Evolutionary conservation across 2,888 invertebrate species (phyloP), one percentile per base, ranked within the genome.

Genomic region (Drosophila peninsularis): DNA sequence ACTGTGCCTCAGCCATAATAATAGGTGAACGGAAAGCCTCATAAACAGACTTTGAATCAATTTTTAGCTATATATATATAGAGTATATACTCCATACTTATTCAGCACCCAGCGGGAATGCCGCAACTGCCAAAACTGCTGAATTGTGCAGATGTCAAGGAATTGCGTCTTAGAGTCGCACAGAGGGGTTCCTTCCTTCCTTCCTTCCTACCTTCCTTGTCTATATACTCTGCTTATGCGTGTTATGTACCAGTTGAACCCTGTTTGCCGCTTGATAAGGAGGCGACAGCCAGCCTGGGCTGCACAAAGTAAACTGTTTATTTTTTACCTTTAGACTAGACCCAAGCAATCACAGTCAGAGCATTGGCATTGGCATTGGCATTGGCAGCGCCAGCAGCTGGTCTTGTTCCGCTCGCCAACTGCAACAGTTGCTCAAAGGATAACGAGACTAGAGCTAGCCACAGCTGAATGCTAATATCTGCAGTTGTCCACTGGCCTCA

Each of bases 241-340:
- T 11, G 30, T 10, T 30, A 30, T 30, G 30, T 30, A 30, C 30
- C 1, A 30, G 30, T 30, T 30, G 30, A 49, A 9, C 37, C 44
- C 49, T 52, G 24, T 39, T 32, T 32, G 27, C 11, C 5, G 24
- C 14, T 7, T 55, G 75, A 84, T 78, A 81, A 71, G 67, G 37
- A 61, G 55, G n/a, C 21, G 68, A 64, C 56, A 44, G 64, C 34
- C 50, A 34, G 54, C 24, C 57, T 56, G 37, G 30, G 10, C 21
- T 42, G 58, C 11, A 14, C 52, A 41, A 70, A 32, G 75, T 47
- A 63, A 63, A 63, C 47, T 65, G 58, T 77, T 75, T 72, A 62
- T 37, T 52, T 71, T 66, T 56, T 55, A 44, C 47, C 21, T 39
- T 72, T 41, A 21, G 19, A n/a, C n/a, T 17, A 52, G 57, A 30